These are phyloP conservation scores for Enteromius treurensis DNA, from an alignment of 2,797 vertebrate genomes.

Conservation along the genomic window DNA sequence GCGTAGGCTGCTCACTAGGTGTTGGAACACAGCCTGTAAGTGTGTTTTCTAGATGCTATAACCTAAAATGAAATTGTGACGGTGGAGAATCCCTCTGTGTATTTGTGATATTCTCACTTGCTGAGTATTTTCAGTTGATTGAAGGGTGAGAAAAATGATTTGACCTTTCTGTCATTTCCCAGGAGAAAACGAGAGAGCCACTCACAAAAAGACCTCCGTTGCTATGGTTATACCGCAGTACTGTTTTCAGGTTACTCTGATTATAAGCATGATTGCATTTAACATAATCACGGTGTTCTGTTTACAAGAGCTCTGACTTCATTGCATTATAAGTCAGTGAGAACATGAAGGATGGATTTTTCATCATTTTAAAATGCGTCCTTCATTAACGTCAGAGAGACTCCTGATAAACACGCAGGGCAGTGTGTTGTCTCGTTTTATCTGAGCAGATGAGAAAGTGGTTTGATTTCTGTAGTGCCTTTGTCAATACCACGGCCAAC, in stretches of 20 bases:
- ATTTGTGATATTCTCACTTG: constrained; percentile 1
- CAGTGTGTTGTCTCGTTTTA: background rate
- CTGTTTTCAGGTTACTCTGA: background rate
- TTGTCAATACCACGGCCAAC: constrained; percentile 17
- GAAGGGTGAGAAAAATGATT: constrained; percentile 63
- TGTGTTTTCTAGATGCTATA: background rate
- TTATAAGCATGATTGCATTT: background rate
- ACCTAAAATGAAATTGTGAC: constrained; percentile 1
- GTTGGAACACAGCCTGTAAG: background rate
- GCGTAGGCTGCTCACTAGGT: background rate
- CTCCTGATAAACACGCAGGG: constrained; percentile 17
- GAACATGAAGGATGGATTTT: background rate
- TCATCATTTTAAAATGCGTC: background rate
- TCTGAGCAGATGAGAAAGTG: constrained; percentile 19
- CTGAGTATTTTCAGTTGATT: constrained; percentile 61
- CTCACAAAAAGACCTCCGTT: constrained; percentile 61
- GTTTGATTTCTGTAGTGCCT: constrained; percentile 21
- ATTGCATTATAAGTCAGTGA: constrained; percentile 10
- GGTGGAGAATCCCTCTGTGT: constrained; percentile 6
- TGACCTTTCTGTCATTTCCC: constrained; percentile 75
- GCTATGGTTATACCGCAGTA: constrained; percentile 21
- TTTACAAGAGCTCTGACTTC: background rate
- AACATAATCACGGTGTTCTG: background rate
- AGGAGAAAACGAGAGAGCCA: constrained; percentile 50
- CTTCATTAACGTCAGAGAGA: background rate